Base-by-base conservation (phyloP, 1,140 invertebrate genomes). In the Arctopsyche grandis region DNA sequence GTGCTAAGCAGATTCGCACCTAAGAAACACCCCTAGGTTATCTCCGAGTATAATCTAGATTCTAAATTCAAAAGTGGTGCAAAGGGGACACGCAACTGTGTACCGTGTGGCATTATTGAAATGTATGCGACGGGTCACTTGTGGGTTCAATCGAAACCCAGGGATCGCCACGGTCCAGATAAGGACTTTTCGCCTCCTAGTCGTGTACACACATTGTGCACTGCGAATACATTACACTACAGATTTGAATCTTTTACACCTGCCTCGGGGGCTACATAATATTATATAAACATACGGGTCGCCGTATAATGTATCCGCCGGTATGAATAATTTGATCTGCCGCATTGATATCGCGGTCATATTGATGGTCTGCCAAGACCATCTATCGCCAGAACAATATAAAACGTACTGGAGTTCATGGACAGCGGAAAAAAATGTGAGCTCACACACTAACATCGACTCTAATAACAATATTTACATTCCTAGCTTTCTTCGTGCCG, bases 391-490 rank as follows among this genome's bases (percentile, higher is more conserved):
- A 74, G 48, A 52, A 52, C 71, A 74, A 74, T 56, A 52, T 71
- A 44, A 24, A n/a, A 66, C 52, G 29, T 38, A 38, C 29, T 38
- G 29, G 29, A 38, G 29, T 38, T 38, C 29, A 38, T 7, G 29
- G 29, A 38, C 3, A 38, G 26, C 7, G 38, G 46, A 71, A 52
- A 71, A 71, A 71, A 71, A 71, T 26, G 14, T 38, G 38, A 66
- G 24, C 5, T 48, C 43, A 56, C 71, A 21, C 44, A 63, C 74
- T 22, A 43, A 63, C 26, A 44, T 56, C 56, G 21, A 63, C 26
- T 14, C 74, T 76, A 76, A 76, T 76, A 76, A 76, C 58, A 63
- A 76, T 76, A 63, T 76, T 76, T 76, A 76, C 74, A 76, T 76
- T 63, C 74, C 56, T 29, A 60, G 74, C 74, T 76, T 76, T 76